These are phyloP conservation scores for Aproaerema taeniolella DNA, from an alignment of 2,888 invertebrate species.

Conservation along the genomic window DNA sequence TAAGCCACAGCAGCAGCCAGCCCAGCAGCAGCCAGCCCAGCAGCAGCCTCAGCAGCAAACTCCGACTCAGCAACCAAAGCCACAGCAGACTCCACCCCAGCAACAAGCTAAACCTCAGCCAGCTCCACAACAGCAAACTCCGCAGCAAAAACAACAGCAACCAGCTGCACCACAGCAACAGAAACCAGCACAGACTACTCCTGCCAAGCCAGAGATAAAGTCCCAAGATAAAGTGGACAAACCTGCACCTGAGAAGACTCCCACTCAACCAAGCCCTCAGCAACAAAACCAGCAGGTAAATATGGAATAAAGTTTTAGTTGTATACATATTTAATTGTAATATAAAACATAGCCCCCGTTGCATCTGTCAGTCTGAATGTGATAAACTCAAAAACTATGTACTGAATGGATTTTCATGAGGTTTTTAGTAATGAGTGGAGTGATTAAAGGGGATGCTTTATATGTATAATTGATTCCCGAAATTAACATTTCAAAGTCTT, in stretches of 20 bases:
- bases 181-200: conserved; percentile 10
- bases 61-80: conserved; percentile 21
- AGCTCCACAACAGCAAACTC: conserved; percentile 24
- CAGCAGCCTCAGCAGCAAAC: conserved; percentile 21
- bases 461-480: too few species aligned
- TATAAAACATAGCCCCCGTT: too few species aligned
- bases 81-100: conserved; percentile 21
- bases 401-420: too few species aligned
- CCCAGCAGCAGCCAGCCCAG: conserved; percentile 12
- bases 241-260: conserved; percentile 10
- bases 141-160: conserved; percentile 26
- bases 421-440: too few species aligned
- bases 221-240: conserved; percentile 12
- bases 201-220: conserved; percentile 8
- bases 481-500: too few species aligned
- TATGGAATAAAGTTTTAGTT: too few species aligned
- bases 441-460: too few species aligned
- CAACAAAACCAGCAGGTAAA: conserved; percentile 10
- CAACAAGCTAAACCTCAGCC: conserved; percentile 18
- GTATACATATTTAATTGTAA: too few species aligned
- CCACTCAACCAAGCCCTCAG: conserved; percentile 10
- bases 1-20: conserved; percentile 23
- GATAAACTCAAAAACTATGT: too few species aligned
- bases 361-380: too few species aligned
- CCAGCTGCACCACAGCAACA: conserved; percentile 13